These are phyloP conservation scores for Boloria selene DNA, from an alignment of 2,888 invertebrate genomes.

Conservation along the genomic window DNA sequence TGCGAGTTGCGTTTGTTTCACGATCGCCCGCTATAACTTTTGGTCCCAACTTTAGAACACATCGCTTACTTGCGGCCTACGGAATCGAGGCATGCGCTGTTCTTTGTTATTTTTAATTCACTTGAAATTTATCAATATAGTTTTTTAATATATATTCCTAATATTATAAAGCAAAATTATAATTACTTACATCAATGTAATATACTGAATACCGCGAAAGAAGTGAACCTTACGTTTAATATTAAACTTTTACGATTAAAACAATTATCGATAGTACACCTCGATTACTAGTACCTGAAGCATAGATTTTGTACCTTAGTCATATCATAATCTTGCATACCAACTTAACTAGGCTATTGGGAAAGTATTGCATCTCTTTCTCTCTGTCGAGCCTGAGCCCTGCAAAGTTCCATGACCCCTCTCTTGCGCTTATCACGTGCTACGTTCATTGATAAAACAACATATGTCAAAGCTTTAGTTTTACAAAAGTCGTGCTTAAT, in stretches of 20 bases:
- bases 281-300: slow-evolving; percentile 8
- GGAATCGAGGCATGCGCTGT: slow-evolving; percentile 53
- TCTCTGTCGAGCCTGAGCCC: slow-evolving; percentile 52
- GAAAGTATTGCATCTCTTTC: slow-evolving; percentile 46
- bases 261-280: neutral
- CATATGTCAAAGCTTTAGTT: slow-evolving; percentile 45
- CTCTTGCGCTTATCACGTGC: slow-evolving; percentile 72
- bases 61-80: slow-evolving; percentile 50
- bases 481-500: slow-evolving; percentile 31
- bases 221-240: neutral
- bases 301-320: slow-evolving; percentile 32
- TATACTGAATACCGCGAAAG: neutral
- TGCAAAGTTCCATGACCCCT: slow-evolving; percentile 75
- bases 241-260: neutral
- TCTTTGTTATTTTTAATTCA: slow-evolving; percentile 19
- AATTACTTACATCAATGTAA: neutral
- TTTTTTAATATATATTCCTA: neutral
- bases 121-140: neutral
- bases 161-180: neutral
- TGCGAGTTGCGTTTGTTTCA: slow-evolving; percentile 36
- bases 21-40: slow-evolving; percentile 49
- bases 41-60: slow-evolving; percentile 49
- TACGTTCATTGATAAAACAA: slow-evolving; percentile 51
- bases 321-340: slow-evolving; percentile 40
- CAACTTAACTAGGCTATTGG: slow-evolving; percentile 42